Evolutionary conservation across 2,888 invertebrate species (phyloP), one percentile per base, ranked within the genome.

Genomic region (Axea sp.): DNA sequence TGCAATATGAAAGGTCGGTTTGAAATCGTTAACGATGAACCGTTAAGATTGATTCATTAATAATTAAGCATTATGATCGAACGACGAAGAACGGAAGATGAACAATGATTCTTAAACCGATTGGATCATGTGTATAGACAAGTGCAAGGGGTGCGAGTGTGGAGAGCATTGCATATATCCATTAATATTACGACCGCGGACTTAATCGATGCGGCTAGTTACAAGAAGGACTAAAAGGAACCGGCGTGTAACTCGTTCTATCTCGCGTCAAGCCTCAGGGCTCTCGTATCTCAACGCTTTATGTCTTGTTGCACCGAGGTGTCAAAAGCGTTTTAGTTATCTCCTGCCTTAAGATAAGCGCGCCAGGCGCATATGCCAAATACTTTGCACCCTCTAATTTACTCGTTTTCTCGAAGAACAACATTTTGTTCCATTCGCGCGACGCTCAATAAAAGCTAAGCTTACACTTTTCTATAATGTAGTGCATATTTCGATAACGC

Each of bases 311-410:
- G 69, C 73, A 64, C 76, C 68, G 71, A 80, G 78, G 81, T 81
- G 81, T 81, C 81, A 81, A 81, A 81, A 81, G 79, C 81, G 79
- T 81, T 81, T 81, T 81, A 81, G 81, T 81, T 80, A 81, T 80
- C 81, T 78, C 8, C 60, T 67, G 64, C 60, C 71, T 71, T 72
- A 57, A 76, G 80, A 81, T 81, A 79, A 51, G 57, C 24, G 45
- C 60, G 14, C 37, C 35, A 41, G 35, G 39, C 41, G 39, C 59
- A 39, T 51, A 72, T 33, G 41, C 62, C 62, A 62, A 64, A 64
- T 51, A 41, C 45, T 51, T 60, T 62, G 62, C 68, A 55, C 64
- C 49, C 68, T 51, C 37, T 68, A 68, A 73, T 73, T 73, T 73
- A 73, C 73, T 67, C 68, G 47, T 73, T 68, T 41, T 24, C 51